Base-by-base conservation (phyloP, 2,888 invertebrate genomes). In the Glaucopsyche alexis region DNA sequence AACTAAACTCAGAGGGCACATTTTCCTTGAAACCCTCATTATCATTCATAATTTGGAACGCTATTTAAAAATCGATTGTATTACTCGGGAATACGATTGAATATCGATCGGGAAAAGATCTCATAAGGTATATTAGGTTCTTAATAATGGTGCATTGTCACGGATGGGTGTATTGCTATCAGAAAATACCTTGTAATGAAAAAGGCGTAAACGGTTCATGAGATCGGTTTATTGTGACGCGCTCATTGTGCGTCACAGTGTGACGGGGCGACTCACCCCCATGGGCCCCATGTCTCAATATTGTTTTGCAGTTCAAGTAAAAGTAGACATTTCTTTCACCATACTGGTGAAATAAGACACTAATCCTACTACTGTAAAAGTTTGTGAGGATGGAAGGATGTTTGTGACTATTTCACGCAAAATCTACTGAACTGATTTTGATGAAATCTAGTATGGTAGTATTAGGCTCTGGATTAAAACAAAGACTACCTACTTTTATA, bases 301-400 rank as follows among this genome's bases (percentile, higher is more conserved):
- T 91, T 92, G 91, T 91, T 91, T 90, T 91, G 89, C 87, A 90
- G 90, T 89, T 87, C 90, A 90, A 91, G 92, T 91, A 88, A 90
- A 90, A 91, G 29, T 1, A 11, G 19, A 55, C 42, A 6, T 42
- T 42, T 55, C 4, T 55, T 55, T 55, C 55, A 55, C 3, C n/a
- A 1, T 16, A 16, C 45, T 45, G 45, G 45, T 0, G 7, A 6
- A 45, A 45, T 11, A 45, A 45, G 11, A 45, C 29, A 29, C 29
- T 29, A 29, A 29, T 29, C 29, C 29, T 29, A 29, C 29, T 29
- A 29, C 29, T 29, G 29, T 29, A 4, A 29, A 29, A 29, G 29
- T 29, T 29, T 29, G 29, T 29, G 29, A 29, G 4, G 29, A 29
- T 29, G 29, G 29, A 29, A 3, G 29, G 29, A 29, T 29, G 29